phyloP scores from a whole-genome alignment of 1,140 invertebrate genomes.

The Thereuonema tuberculata region DNA sequence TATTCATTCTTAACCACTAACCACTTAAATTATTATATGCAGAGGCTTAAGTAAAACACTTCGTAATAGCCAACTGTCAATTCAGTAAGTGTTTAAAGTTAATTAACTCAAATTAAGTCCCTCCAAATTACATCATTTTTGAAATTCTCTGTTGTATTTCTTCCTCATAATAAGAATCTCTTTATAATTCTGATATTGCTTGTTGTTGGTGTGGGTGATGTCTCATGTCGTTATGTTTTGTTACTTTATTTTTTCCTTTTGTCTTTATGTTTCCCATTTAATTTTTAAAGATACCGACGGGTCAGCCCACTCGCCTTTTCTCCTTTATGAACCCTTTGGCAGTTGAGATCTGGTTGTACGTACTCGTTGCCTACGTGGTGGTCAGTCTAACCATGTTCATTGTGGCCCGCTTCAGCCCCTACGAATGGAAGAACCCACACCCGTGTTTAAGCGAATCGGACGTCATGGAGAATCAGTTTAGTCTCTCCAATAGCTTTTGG shows the following conservation, averaged over 20 bases:
- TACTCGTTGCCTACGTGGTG: conserved; percentile 39
- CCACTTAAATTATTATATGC: no score
- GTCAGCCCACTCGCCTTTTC: conserved; percentile 40
- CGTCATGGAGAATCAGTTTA: conserved; percentile 45
- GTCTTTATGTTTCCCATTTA: not conserved
- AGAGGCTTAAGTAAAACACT: no score
- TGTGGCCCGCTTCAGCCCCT: conserved; percentile 43
- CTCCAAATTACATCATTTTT: no score
- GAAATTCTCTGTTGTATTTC: no score
- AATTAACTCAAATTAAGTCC: no score
- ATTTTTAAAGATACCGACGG: conserved; percentile 23
- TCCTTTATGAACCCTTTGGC: conserved; percentile 46
- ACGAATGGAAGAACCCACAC: conserved; percentile 44
- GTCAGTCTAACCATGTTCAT: conserved; percentile 42
- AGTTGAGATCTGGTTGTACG: conserved; percentile 44
- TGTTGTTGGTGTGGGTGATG: no score
- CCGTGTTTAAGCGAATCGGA: conserved; percentile 40
- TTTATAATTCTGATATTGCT: no score
- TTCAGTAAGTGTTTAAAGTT: no score
- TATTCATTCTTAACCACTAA: no score
- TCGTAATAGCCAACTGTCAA: no score
- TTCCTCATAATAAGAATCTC: no score
- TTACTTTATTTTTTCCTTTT: not conserved
- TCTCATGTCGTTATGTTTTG: no score
- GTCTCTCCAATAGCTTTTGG: conserved; percentile 70